Percentiles rank a stretch among this genome's conserved stretches.
These are phyloP conservation scores for Sorex maritimensis DNA, from an alignment of 2,797 vertebrate species.

Conservation along the genomic window DNA sequence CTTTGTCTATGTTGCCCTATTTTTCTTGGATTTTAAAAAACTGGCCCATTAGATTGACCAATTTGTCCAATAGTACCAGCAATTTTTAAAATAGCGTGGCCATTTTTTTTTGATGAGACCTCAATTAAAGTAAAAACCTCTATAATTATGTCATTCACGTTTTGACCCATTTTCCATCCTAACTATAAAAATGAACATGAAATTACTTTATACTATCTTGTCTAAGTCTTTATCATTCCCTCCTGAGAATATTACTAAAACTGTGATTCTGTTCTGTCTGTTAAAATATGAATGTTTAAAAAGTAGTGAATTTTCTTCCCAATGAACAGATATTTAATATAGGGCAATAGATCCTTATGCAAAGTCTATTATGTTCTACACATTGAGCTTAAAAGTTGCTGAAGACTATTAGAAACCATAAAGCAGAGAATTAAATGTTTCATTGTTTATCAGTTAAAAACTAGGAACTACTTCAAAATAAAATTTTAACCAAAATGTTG, in stretches of 20 bases:
- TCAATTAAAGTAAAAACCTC: constrained; percentile 79
- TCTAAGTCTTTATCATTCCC: constrained; percentile 76
- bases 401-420: constrained; percentile 38
- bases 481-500: constrained; percentile 51
- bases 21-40: constrained; percentile 67
- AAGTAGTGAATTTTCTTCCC: constrained; percentile 5
- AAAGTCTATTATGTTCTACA: constrained; percentile 47
- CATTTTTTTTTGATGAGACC: constrained; percentile 48
- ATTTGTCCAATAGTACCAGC: constrained; percentile 75
- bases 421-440: background rate
- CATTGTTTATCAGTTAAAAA: constrained; percentile 34
- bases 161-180: constrained; percentile 77
- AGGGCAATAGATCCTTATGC: constrained; percentile 16
- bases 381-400: constrained; percentile 7
- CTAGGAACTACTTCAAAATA: constrained; percentile 49
- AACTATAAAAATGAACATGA: constrained; percentile 68
- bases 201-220: constrained; percentile 74
- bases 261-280: constrained; percentile 25
- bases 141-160: constrained; percentile 76
- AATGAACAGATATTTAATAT: constrained; percentile 55
- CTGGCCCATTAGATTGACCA: constrained; percentile 26
- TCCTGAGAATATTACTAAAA: constrained; percentile 62
- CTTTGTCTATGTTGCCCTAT: constrained; percentile 29
- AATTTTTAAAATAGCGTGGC: constrained; percentile 70
- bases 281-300: constrained; percentile 50